Conservation (phyloP, 2,797 vertebrate species). For the Pagetopsis macropterus region DNA sequence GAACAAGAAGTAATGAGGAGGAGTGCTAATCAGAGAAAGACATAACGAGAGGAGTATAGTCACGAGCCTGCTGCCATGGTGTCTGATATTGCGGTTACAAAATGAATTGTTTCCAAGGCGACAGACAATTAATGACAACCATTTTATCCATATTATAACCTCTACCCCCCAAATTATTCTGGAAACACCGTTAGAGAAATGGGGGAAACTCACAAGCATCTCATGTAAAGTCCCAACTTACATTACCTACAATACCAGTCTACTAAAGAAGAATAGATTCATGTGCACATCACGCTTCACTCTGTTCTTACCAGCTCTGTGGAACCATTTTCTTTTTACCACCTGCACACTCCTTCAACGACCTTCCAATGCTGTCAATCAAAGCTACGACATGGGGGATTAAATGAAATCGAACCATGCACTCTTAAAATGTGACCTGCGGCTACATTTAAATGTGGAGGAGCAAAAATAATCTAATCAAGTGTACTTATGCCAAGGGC, state of each 20-base stretch:
- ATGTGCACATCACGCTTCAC: slow-evolving; percentile 32
- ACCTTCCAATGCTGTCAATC: slow-evolving; percentile 63
- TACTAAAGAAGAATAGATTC: slow-evolving; percentile 8
- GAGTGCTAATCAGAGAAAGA: slow-evolving; percentile 14
- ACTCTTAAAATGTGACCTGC: slow-evolving; percentile 50
- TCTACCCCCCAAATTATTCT: slow-evolving; percentile 31
- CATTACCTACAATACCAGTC: not conserved
- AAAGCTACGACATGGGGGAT: slow-evolving; percentile 47
- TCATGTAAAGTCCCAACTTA: slow-evolving; percentile 19
- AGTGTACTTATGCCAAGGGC: slow-evolving; percentile 41
- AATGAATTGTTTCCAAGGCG: slow-evolving; percentile 63
- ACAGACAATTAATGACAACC: slow-evolving; percentile 60
- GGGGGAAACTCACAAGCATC: not conserved
- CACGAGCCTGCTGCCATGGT: slow-evolving; percentile 24
- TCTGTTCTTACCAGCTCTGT: slow-evolving; percentile 9
- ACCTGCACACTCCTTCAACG: slow-evolving; percentile 34
- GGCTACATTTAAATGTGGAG: slow-evolving; percentile 50
- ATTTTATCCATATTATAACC: slow-evolving; percentile 25
- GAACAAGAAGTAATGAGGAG: slow-evolving; percentile 3
- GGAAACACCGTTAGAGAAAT: not conserved
- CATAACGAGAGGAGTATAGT: not conserved
- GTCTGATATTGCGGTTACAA: slow-evolving; percentile 23
- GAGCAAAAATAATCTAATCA: slow-evolving; percentile 50
- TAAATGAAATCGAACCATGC: slow-evolving; percentile 51
- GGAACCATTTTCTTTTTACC: slow-evolving; percentile 6